phyloP scores from a whole-genome alignment of 2,888 invertebrate species.

The Dynastes hyllus region DNA sequence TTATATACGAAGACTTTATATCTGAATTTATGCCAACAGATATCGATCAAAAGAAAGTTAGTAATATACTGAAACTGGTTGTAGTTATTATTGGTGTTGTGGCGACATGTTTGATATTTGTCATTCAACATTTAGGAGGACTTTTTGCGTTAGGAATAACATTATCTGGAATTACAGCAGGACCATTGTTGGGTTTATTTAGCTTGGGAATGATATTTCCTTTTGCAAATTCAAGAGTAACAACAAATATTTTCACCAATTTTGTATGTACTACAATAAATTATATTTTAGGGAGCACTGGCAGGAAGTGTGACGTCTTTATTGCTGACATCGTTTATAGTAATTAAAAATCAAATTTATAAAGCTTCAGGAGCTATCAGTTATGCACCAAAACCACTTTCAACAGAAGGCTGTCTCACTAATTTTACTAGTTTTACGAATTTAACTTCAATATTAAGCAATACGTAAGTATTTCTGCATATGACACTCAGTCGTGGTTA shows the following conservation, averaged over 20 bases:
- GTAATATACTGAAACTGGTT: slow-evolving; percentile 75
- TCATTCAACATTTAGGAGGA: slow-evolving; percentile 77
- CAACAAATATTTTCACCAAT: slow-evolving; percentile 66
- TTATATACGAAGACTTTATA: slow-evolving; percentile 77
- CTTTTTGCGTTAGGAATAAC: slow-evolving; percentile 78
- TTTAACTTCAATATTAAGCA: neutral
- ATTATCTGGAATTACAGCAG: slow-evolving; percentile 77
- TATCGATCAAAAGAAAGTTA: slow-evolving; percentile 72
- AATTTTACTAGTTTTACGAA: slow-evolving; percentile 30
- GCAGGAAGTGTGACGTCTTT: slow-evolving; percentile 48
- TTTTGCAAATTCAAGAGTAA: slow-evolving; percentile 76
- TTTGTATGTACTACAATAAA: neutral
- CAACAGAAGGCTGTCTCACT: slow-evolving; percentile 58
- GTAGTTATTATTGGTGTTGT: slow-evolving; percentile 74
- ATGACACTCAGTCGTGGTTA: too few species aligned
- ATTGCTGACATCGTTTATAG: slow-evolving; percentile 51
- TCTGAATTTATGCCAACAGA: slow-evolving; percentile 72
- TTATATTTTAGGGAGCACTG: slow-evolving; percentile 51
- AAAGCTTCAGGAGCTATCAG: slow-evolving; percentile 57
- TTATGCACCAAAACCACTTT: slow-evolving; percentile 59
- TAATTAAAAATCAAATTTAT: slow-evolving; percentile 60
- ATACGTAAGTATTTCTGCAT: neutral
- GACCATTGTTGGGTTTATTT: slow-evolving; percentile 80
- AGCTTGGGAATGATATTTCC: slow-evolving; percentile 81
- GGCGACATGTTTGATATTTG: slow-evolving; percentile 81